A percentile compares a stretch with the other conserved stretches of the same genome.
Evolutionary conservation across 64 coral and sea anemone species (phyloP).

Genomic region (Porites australiensis): DNA sequence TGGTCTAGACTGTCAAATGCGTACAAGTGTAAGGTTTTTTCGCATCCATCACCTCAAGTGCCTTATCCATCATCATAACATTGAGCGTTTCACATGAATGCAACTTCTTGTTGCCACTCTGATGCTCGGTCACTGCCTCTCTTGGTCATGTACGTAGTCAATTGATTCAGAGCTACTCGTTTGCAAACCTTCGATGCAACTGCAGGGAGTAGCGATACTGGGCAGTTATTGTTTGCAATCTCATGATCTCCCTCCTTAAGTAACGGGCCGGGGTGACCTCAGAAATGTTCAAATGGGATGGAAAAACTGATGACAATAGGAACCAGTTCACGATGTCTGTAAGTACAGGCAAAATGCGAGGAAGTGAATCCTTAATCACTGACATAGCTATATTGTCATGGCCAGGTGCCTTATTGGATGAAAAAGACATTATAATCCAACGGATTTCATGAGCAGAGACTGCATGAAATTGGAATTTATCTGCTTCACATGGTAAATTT

Average conservation of each 20-base stretch:
- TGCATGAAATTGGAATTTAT: constrained; percentile 41
- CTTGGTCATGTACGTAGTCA: constrained; percentile 42
- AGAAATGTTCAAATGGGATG: constrained; percentile 39
- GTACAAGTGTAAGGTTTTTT: constrained; percentile 60
- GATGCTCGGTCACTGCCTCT: constrained; percentile 60
- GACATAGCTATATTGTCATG: constrained; percentile 47
- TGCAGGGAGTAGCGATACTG: constrained; percentile 42
- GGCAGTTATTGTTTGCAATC: neutral
- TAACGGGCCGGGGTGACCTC: neutral
- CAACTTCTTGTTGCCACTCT: constrained; percentile 45
- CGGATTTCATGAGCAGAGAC: constrained; percentile 23
- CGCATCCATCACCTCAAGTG: constrained; percentile 64
- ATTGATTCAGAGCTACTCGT: constrained; percentile 67
- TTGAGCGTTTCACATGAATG: constrained; percentile 72
- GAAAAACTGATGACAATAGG: constrained; percentile 45
- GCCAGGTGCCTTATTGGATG: constrained; percentile 52
- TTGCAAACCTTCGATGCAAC: constrained; percentile 71
- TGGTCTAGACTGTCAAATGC: constrained; percentile 59
- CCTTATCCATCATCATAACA: constrained; percentile 62
- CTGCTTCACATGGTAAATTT: neutral
- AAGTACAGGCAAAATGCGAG: constrained; percentile 29
- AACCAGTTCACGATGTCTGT: constrained; percentile 42
- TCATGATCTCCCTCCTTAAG: neutral
- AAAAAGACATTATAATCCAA: constrained; percentile 48
- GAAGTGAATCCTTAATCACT: constrained; percentile 45